Evolutionary conservation across 2,888 invertebrate genomes (phyloP).

Genomic region (Callimorpha dominula): DNA sequence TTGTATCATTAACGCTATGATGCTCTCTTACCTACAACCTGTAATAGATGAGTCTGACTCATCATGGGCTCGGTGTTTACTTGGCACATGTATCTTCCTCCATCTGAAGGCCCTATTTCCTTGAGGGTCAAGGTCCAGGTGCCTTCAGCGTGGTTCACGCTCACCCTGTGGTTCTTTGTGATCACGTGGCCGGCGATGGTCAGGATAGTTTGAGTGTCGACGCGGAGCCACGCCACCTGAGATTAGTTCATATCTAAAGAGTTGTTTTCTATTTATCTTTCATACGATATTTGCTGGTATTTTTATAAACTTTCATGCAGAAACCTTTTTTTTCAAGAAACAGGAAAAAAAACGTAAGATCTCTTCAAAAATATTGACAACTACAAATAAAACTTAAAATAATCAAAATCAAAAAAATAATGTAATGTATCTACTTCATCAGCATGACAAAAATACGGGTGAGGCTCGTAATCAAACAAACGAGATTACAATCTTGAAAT

Average conservation of each 20-base stretch:
- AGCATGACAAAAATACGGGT: no score
- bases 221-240: slow-evolving; percentile 96
- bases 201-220: slow-evolving; percentile 96
- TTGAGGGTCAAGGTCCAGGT: slow-evolving; percentile 94
- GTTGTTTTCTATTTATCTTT: background rate
- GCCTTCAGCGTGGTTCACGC: slow-evolving; percentile 92
- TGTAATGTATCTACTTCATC: no score
- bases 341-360: no score
- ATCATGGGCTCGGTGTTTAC: slow-evolving; percentile 84
- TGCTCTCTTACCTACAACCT: slow-evolving; percentile 75
- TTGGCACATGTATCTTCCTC: slow-evolving; percentile 93
- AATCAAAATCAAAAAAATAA: no score
- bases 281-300: no score
- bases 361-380: no score
- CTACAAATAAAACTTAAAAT: no score
- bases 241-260: background rate
- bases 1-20: background rate
- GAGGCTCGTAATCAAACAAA: no score
- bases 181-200: slow-evolving; percentile 96
- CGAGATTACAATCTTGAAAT: no score
- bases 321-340: no score
- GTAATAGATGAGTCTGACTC: slow-evolving; percentile 79
- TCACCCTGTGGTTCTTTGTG: slow-evolving; percentile 95
- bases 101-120: slow-evolving; percentile 92
- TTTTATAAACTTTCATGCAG: no score